These are phyloP conservation scores for Orchesellides sinensis DNA, from an alignment of 2,888 invertebrate genomes.

Conservation along the genomic window DNA sequence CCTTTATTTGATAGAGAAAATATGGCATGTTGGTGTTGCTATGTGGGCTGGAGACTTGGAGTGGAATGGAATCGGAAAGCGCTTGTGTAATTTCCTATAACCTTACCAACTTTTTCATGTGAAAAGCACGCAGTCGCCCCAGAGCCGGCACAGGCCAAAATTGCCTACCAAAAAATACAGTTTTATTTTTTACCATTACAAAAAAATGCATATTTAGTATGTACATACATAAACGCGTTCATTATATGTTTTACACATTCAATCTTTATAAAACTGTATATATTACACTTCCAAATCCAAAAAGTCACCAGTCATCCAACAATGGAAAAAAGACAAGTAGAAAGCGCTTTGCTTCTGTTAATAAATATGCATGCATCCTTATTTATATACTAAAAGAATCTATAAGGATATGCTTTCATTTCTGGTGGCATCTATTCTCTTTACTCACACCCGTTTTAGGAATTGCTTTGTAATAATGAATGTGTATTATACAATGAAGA, in stretches of 20 bases:
- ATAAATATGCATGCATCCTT: neutral
- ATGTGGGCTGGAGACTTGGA: conserved; percentile 52
- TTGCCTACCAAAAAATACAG: conserved; percentile 18
- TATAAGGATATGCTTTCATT: too few species aligned
- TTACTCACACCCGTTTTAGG: conserved; percentile 6
- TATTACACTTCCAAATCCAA: conserved; percentile 27
- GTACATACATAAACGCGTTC: too few species aligned
- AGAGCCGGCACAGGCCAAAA: conserved; percentile 26
- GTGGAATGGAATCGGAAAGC: conserved; percentile 16
- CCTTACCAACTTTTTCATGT: conserved; percentile 14
- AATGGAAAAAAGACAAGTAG: neutral
- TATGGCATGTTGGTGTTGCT: conserved; percentile 47
- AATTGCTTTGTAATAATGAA: too few species aligned
- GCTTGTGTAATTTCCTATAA: conserved; percentile 4
- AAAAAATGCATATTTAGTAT: too few species aligned
- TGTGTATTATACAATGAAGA: conserved; percentile 6
- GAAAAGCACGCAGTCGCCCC: conserved; percentile 27
- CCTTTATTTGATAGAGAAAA: conserved; percentile 9
- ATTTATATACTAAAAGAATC: too few species aligned
- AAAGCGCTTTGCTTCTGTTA: neutral
- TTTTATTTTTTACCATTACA: too few species aligned
- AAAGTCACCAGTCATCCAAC: conserved; percentile 11
- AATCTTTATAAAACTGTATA: too few species aligned
- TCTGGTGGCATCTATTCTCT: neutral
- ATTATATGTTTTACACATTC: too few species aligned